Evolutionary conservation across 2,797 vertebrate species (phyloP).

Genomic region (Cheracebus regulus): DNA sequence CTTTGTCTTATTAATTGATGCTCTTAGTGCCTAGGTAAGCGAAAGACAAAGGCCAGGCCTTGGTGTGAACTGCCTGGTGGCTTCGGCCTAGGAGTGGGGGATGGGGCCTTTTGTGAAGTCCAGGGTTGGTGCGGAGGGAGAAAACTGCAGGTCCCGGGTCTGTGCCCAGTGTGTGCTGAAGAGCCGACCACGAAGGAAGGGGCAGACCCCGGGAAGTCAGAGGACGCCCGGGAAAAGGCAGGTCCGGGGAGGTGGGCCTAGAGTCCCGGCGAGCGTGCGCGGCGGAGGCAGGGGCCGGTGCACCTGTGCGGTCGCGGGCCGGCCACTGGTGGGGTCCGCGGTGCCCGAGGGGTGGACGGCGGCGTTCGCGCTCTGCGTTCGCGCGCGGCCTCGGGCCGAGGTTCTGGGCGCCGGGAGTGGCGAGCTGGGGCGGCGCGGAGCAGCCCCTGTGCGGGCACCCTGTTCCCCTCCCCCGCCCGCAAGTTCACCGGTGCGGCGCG

Average conservation of each 20-base stretch:
- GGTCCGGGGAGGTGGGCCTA: not conserved
- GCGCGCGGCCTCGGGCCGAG: not conserved
- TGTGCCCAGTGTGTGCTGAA: not conserved
- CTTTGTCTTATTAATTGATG: not conserved
- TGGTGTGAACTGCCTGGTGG: constrained; percentile 36
- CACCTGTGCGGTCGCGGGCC: constrained; percentile 54
- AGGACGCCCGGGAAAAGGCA: not conserved
- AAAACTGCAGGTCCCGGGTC: not conserved
- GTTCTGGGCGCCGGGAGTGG: not conserved
- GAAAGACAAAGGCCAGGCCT: constrained; percentile 69
- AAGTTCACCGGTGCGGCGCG: not conserved
- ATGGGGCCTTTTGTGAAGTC: constrained; percentile 61
- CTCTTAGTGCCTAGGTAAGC: constrained; percentile 48
- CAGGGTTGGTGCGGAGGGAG: not conserved
- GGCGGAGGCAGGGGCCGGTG: not conserved
- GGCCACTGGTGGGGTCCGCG: not conserved
- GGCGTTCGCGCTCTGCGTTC: not conserved
- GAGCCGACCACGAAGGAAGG: not conserved
- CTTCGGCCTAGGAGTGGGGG: constrained; percentile 20
- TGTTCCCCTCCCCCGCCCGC: not conserved
- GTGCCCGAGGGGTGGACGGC: not conserved
- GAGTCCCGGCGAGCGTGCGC: not conserved
- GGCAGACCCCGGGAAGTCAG: not conserved
- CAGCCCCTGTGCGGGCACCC: not conserved
- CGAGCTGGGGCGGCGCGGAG: not conserved